Percentiles rank a stretch among this genome's conserved stretches.
These are phyloP conservation scores for Prionace glauca DNA, from an alignment of 2,797 vertebrate species.

Conservation along the genomic window DNA sequence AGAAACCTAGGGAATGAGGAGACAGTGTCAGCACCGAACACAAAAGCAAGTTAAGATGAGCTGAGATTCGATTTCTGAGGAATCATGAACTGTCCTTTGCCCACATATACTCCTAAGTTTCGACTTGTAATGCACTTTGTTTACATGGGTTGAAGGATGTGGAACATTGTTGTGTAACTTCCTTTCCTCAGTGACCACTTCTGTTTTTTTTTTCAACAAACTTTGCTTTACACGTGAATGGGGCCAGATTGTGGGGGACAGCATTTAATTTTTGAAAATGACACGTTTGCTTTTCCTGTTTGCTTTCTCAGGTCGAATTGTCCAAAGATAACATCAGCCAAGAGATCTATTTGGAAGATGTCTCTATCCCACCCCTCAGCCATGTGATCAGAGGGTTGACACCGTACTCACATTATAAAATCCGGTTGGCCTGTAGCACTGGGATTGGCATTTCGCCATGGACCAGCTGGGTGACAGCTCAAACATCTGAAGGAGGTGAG, in stretches of 20 bases:
- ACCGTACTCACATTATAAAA: conserved; percentile 64
- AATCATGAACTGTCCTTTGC: background rate
- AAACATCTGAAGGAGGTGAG: conserved; percentile 76
- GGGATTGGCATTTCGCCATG: conserved; percentile 71
- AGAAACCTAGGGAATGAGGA: background rate
- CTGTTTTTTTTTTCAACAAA: background rate
- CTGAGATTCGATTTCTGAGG: background rate
- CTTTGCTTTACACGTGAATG: background rate
- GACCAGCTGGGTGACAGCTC: conserved; percentile 67
- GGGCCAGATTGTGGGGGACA: background rate
- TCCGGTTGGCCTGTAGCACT: conserved; percentile 71
- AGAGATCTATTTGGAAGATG: conserved; percentile 60
- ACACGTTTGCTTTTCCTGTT: background rate
- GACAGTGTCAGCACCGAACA: background rate
- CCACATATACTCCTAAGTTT: background rate
- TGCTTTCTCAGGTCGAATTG: background rate
- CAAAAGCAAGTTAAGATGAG: background rate
- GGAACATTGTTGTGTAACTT: background rate
- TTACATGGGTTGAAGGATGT: background rate
- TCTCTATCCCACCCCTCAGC: conserved; percentile 59
- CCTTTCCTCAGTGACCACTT: background rate
- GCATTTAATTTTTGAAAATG: background rate
- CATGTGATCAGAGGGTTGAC: conserved; percentile 58
- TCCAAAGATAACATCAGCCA: conserved; percentile 42
- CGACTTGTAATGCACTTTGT: background rate